Percentiles rank a stretch among this genome's conserved stretches.
phyloP scores from a whole-genome alignment of 2,888 invertebrate genomes.

The Xestia c-nigrum region DNA sequence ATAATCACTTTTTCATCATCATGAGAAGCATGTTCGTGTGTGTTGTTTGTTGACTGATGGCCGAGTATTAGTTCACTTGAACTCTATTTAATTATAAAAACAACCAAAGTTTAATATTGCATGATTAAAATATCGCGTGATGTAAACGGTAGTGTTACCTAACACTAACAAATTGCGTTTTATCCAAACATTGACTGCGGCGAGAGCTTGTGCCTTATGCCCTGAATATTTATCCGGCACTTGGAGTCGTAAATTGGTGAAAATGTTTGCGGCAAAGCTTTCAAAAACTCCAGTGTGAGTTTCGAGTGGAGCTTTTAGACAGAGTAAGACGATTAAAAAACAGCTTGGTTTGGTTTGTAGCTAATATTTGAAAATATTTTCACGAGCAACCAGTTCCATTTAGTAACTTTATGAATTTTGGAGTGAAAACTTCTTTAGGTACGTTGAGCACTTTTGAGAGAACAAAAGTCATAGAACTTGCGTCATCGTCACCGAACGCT shows the following conservation, averaged over 20 bases:
- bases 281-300: neutral
- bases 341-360: neutral
- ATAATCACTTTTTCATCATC: too few species aligned
- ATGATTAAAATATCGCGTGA: neutral
- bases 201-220: slow-evolving; percentile 34
- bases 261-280: neutral
- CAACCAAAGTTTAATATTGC: neutral
- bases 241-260: slow-evolving; percentile 24
- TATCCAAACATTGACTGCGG: slow-evolving; percentile 21
- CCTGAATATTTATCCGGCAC: slow-evolving; percentile 44
- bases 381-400: neutral
- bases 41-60: slow-evolving; percentile 16
- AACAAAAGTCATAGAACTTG: too few species aligned
- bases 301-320: neutral
- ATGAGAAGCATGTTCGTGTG: too few species aligned
- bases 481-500: too few species aligned
- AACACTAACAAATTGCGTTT: slow-evolving; percentile 12
- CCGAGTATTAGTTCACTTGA: neutral
- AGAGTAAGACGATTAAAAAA: neutral
- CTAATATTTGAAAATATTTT: neutral
- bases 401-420: neutral
- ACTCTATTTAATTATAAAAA: neutral
- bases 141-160: neutral
- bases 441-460: too few species aligned
- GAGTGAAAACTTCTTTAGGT: too few species aligned